Evolutionary conservation across 2,113 vertebrate species (phyloP).

Genomic region (Oceanodroma tethys): DNA sequence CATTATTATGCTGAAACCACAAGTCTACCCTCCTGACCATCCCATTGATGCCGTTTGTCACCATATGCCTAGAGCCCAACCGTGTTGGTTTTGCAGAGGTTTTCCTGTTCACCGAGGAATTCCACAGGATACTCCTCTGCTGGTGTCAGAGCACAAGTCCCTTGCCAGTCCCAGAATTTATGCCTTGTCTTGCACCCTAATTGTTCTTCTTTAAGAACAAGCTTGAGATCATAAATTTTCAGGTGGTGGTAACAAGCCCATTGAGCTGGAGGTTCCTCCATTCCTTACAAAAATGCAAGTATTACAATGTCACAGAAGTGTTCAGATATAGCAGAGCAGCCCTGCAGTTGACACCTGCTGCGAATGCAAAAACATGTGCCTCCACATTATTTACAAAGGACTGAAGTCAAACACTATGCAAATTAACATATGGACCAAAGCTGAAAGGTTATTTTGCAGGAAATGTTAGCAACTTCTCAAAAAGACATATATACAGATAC

Average conservation of each 20-base stretch:
- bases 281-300: not conserved
- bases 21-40: not conserved
- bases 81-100: not conserved
- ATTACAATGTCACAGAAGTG: not conserved
- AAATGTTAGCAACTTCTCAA: not conserved
- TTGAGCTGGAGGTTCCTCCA: not conserved
- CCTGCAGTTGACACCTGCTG: not conserved
- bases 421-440: not conserved
- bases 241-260: not conserved
- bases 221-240: not conserved
- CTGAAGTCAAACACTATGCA: not conserved
- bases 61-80: not conserved
- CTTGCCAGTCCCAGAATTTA: not conserved
- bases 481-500: not conserved
- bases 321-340: not conserved
- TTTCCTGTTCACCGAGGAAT: not conserved
- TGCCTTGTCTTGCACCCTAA: not conserved
- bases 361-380: not conserved
- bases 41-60: not conserved
- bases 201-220: not conserved
- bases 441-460: not conserved
- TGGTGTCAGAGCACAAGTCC: not conserved
- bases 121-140: not conserved
- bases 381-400: not conserved
- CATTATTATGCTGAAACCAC: not conserved